Conservation (phyloP, 1,140 invertebrate genomes). For the Camponotus vicinus region DNA sequence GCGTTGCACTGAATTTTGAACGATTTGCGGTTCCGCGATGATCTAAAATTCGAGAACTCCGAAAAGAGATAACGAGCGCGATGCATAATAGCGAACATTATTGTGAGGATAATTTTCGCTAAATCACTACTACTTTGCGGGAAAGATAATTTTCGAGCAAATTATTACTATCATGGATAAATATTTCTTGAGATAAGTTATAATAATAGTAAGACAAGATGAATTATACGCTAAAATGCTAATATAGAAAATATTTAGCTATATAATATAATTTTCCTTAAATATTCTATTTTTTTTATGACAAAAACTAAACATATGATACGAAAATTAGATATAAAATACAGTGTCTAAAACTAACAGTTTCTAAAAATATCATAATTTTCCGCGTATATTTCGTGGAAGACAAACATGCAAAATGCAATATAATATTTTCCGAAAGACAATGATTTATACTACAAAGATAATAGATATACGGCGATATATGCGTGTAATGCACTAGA, state of each 20-base stretch:
- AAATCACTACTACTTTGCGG: neutral
- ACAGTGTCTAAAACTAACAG: neutral
- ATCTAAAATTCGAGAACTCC: slow-evolving; percentile 46
- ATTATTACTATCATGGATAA: neutral
- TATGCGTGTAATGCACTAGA: slow-evolving; percentile 30
- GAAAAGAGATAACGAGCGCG: slow-evolving; percentile 53
- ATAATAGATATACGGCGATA: slow-evolving; percentile 29
- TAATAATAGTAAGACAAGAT: neutral
- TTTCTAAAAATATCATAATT: neutral
- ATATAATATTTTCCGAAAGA: neutral
- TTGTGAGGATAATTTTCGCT: neutral
- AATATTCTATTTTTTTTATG: slow-evolving; percentile 1
- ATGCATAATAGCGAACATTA: slow-evolving; percentile 3
- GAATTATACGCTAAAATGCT: neutral
- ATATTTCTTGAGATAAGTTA: neutral
- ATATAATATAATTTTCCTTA: neutral
- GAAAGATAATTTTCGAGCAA: neutral
- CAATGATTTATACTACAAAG: neutral
- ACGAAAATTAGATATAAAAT: no score
- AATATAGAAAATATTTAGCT: neutral
- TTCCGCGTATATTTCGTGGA: neutral
- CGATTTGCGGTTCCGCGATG: slow-evolving; percentile 36
- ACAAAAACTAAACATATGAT: neutral
- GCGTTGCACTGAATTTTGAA: slow-evolving; percentile 42
- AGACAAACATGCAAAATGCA: neutral